Evolutionary conservation across 2,113 vertebrate species (phyloP).

Genomic region (Indri indri): DNA sequence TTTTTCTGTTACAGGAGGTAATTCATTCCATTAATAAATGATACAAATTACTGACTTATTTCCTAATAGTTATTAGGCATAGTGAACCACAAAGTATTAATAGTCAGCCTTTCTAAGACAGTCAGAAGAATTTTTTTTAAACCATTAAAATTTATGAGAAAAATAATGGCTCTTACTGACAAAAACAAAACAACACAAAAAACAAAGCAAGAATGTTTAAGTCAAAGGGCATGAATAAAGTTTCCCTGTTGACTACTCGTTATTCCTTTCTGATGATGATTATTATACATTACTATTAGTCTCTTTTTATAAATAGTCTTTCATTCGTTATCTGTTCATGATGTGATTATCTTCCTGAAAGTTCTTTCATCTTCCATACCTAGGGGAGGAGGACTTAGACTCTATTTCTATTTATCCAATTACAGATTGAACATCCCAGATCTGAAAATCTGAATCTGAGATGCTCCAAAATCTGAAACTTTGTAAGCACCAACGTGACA

Average conservation of each 20-base stretch:
- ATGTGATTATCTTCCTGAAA: conserved; percentile 1
- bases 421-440: not conserved
- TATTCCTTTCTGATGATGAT: not conserved
- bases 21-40: not conserved
- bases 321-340: not conserved
- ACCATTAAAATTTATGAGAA: not conserved
- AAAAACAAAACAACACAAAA: not conserved
- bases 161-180: not conserved
- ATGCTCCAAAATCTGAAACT: not conserved
- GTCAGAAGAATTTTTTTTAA: not conserved
- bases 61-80: not conserved
- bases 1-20: not conserved
- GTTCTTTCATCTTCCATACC: not conserved
- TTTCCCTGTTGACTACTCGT: not conserved
- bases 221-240: not conserved
- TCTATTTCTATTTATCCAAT: not conserved
- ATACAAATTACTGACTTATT: not conserved
- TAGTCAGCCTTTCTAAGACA: not conserved
- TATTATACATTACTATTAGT: not conserved
- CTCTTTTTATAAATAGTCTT: not conserved
- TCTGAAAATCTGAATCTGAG: not conserved
- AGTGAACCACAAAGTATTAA: not conserved
- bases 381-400: not conserved
- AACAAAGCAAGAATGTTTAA: not conserved
- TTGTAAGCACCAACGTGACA: not conserved